Evolutionary conservation across 1,140 invertebrate species (phyloP), one percentile per base, ranked within the genome.

Genomic region (Teleopsis dalmanni): DNA sequence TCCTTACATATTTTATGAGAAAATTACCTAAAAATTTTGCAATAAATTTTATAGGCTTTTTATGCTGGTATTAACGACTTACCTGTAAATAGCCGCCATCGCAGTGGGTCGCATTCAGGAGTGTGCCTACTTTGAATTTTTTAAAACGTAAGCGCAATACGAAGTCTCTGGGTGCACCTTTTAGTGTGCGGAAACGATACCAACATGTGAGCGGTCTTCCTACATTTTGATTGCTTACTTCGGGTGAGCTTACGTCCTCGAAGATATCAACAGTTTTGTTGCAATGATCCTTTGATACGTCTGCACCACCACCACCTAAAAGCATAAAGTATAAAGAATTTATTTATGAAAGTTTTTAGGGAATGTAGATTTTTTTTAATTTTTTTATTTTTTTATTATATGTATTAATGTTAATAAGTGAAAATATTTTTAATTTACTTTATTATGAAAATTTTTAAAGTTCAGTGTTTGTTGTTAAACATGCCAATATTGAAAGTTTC

Each of bases 181-280:
- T 79, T 56, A 88, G 84, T 1, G 86, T 85, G 26, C 88, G 77
- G 73, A 93, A 92, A 57, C 87, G 80, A 72, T 93, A 94, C 77
- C 80, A 88, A 71, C 89, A 94, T 26, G 86, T 88, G 65, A 94
- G 76, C 2, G 88, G 87, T 52, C 84, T 80, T 6, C 88, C 88
- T 59, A 82, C 79, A 62, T 86, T 92, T 46, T 82, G 81, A n/a
- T 81, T 72, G 25, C 82, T 90, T 65, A 93, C 82, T 51, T 87
- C 82, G 13, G 90, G 90, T 48, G 84, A 89, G 9, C 84, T 82
- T 5, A 94, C 87, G 66, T 92, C 88, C 60, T 92, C 88, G 70
- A 91, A 91, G 47, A 92, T 88, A 58, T 91, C 90, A 40, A 93
- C 89, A 2, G 89, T 93, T 66, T 91, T 91, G 72, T 92, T 93